Base-by-base conservation (phyloP, 1,140 invertebrate species). In the Drosophila varians region DNA sequence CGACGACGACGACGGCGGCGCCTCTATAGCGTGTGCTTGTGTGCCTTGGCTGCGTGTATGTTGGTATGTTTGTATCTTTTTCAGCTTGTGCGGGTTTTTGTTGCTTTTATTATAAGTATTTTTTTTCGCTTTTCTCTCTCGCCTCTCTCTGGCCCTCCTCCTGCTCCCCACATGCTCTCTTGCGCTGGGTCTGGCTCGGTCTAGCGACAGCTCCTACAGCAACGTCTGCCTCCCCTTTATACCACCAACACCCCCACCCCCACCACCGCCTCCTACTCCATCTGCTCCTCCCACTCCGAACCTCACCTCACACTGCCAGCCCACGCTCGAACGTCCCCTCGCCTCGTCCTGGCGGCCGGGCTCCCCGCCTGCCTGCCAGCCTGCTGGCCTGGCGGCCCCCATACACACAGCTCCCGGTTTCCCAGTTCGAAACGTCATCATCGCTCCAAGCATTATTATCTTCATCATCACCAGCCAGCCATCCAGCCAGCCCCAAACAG, bases 81-180 rank as follows among this genome's bases (percentile, higher is more conserved):
- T 83, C 61, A 86, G 79, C 72, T 84, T 84, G 79, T 86, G 79
- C 76, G 80, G 66, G 78, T 83, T 82, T 83, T 84, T 83, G 79
- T 83, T 83, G 79, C 71, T 82, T 83, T 84, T 83, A 71, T 82
- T 86, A 76, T 80, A 64, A 64, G 60, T 64, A 86, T 86, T 86
- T 86, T 86, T 86, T 77, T 86, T 79, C 58, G 72, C 71, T 75
- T 84, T 79, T 84, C 74, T 83, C 75, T 86, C 55, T 62, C 58
- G 36, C 38, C 54, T 47, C 54, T 21, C 19, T 31, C 5, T 7
- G 23, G 14, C 45, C 61, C 57, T 75, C 61, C 57, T 75, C 66
- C 60, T 58, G 55, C 40, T 55, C 52, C 53, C 46, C 58, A 43
- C 53, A 60, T 58, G 45, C 56, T 25, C 36, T 48, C 18, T 61